phyloP scores from a whole-genome alignment of 2,113 vertebrate species.

The human region DNA sequence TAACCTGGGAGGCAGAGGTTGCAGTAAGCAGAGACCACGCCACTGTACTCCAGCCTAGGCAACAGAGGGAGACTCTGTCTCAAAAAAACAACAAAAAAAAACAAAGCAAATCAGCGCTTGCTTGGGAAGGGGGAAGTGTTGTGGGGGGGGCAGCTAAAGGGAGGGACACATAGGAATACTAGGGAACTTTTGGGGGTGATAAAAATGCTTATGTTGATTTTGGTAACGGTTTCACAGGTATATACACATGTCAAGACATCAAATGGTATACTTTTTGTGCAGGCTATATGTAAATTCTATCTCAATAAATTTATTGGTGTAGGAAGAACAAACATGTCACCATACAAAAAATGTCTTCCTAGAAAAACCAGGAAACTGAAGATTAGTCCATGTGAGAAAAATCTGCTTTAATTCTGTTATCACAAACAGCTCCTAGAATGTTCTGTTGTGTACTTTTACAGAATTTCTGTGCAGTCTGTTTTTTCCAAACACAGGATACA shows the following conservation, averaged over 20 bases:
- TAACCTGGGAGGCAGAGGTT: too few species aligned
- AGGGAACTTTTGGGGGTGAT: neutral
- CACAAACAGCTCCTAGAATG: neutral
- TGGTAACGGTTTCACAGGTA: neutral
- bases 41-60: too few species aligned
- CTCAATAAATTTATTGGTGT: neutral
- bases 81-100: too few species aligned
- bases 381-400: neutral
- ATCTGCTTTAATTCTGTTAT: neutral
- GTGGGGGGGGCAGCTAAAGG: neutral
- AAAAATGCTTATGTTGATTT: neutral
- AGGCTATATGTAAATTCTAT: neutral
- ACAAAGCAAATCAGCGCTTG: neutral
- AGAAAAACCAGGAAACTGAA: constrained; percentile 50
- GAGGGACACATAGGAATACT: neutral
- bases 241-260: neutral
- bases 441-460: neutral
- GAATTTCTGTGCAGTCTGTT: neutral
- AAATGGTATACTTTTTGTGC: neutral
- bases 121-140: too few species aligned
- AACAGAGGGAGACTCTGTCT: too few species aligned
- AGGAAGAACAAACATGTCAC: neutral
- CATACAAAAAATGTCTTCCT: neutral
- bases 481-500: neutral
- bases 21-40: too few species aligned